Conservation (phyloP, 2,113 vertebrate species). For the Tyto alba region DNA sequence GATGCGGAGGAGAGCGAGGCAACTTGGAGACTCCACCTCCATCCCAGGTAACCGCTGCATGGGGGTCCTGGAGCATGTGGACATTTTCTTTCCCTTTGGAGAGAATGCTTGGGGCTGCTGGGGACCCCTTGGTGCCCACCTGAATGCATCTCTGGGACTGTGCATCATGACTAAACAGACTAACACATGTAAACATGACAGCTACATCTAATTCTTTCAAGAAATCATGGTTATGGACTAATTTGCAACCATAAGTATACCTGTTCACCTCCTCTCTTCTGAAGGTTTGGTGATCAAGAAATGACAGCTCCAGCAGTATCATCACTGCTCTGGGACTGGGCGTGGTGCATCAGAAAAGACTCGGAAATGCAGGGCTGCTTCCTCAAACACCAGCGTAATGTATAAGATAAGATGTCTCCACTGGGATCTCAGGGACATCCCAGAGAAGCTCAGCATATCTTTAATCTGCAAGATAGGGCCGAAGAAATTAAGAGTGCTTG, state of each 20-base stretch:
- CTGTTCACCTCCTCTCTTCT: neutral
- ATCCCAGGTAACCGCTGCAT: neutral
- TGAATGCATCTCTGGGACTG: neutral
- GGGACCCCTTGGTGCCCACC: neutral
- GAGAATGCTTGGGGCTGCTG: neutral
- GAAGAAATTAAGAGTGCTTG: neutral
- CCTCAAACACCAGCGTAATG: neutral
- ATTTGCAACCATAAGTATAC: neutral
- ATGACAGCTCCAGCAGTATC: neutral
- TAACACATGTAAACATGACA: neutral
- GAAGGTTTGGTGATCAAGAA: neutral
- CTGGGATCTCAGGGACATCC: too few species aligned
- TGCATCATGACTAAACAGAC: neutral
- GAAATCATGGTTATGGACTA: neutral
- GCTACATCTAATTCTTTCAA: neutral
- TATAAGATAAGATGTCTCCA: neutral
- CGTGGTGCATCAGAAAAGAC: neutral
- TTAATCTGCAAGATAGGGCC: neutral
- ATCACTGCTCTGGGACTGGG: neutral
- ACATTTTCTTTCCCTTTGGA: neutral
- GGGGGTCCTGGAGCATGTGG: neutral
- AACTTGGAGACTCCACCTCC: neutral
- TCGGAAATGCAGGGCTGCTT: neutral
- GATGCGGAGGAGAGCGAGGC: rapidly evolving
- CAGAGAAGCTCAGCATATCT: neutral